Evolutionary conservation across 1,140 invertebrate species (phyloP).

Genomic region (Fragariocoptes setiger): DNA sequence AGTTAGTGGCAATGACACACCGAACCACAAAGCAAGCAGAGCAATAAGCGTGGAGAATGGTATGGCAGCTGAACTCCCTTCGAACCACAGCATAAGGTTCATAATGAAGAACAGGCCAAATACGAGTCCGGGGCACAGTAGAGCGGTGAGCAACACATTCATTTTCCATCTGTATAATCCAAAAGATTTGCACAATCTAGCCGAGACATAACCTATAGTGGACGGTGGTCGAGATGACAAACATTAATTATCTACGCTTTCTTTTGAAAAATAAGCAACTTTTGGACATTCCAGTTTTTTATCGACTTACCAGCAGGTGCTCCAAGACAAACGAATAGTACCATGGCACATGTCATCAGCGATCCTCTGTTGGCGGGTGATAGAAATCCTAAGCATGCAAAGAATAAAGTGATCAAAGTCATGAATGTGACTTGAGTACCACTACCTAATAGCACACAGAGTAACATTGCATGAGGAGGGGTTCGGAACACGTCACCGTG

Average conservation of each 20-base stretch:
- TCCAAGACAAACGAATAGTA: constrained; percentile 72
- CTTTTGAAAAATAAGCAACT: no score
- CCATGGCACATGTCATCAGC: constrained; percentile 85
- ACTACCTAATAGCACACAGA: constrained; percentile 73
- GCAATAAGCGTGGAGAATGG: constrained; percentile 91
- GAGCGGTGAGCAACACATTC: constrained; percentile 76
- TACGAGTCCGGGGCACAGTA: constrained; percentile 64
- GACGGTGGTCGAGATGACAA: no score
- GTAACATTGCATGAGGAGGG: constrained; percentile 77
- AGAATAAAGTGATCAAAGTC: constrained; percentile 30
- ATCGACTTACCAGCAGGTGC: no score
- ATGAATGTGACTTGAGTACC: constrained; percentile 56
- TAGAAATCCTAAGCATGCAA: constrained; percentile 86
- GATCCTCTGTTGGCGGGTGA: constrained; percentile 92
- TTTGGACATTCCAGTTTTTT: no score
- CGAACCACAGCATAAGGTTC: constrained; percentile 77
- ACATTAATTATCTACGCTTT: no score
- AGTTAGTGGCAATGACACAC: constrained; percentile 84
- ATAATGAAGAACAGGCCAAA: constrained; percentile 81
- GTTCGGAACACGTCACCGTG: constrained; percentile 81
- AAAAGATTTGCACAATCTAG: constrained; percentile 83
- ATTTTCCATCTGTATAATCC: constrained; percentile 93
- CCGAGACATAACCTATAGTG: constrained; percentile 85
- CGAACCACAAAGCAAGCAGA: constrained; percentile 80
- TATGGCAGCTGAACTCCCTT: constrained; percentile 72